Evolutionary conservation across 2,888 invertebrate genomes (phyloP), one percentile per base, ranked within the genome.

Genomic region (Hipparchia semele): DNA sequence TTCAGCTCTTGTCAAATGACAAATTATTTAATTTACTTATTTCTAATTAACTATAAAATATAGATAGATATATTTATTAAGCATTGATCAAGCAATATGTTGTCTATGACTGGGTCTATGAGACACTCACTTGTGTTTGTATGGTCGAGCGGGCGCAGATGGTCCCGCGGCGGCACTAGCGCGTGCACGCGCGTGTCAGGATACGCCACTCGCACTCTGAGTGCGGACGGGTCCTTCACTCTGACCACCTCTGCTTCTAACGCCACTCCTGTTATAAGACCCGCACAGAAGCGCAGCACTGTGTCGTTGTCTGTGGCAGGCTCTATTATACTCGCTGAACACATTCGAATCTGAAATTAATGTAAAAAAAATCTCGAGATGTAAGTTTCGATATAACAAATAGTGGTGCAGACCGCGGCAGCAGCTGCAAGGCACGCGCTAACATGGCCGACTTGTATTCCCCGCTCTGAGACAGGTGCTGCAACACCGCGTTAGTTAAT

Each of bases 171-270:
- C 3, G 98, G 99, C 72, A 97, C 95, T 73, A 98, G 95, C 73
- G 98, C 95, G 86, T 98, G 98, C 73, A 96, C 95, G 84, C 97
- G 96, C 81, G 98, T 97, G 94, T 99, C 99, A 0, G 99, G 99
- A 92, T 99, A 99, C 79, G 96, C 96, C 49, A 98, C 96, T 92
- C 97, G 97, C 77, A 99, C 95, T 76, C 98, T 95, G 80, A 99
- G 92, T 74, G 59, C 59, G 59, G 33, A 33, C 33, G 59, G 59
- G 10, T 60, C 59, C 10, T 39, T 33, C 59, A 60, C 59, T 9
- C 59, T 9, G 10, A 60, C 59, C 0, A 99, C 95, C 86, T 98
- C 98, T 0, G 98, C 98, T 82, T 98, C 97, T 72, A 99, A 94
- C 12, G 97, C 97, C 58, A 99, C 96, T 54, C 97, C 97, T 75